Percentiles rank a stretch among this genome's conserved stretches.
phyloP scores from a whole-genome alignment of 1,140 invertebrate species.

The Ostrea edulis region DNA sequence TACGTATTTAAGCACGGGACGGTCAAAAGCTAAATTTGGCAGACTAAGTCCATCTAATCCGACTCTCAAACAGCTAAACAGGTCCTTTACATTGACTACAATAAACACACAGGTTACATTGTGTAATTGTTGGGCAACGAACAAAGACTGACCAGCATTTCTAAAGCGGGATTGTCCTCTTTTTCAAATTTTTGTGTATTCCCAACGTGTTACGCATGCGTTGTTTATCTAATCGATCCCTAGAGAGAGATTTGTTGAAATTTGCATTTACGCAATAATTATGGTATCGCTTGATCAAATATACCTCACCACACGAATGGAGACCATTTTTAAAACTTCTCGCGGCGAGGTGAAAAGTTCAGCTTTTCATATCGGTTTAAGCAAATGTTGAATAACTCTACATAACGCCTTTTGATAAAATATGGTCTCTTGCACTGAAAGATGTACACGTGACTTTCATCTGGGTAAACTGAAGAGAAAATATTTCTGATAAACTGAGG shows the following conservation, averaged over 20 bases:
- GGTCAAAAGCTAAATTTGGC: conserved; percentile 14
- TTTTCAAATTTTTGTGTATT: conserved; percentile 17
- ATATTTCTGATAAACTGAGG: conserved; percentile 13
- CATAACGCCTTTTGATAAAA: conserved; percentile 42
- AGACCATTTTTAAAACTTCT: conserved; percentile 18
- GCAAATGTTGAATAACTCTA: conserved; percentile 40
- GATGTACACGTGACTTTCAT: conserved; percentile 23
- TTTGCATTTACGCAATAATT: conserved; percentile 44
- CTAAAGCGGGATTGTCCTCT: conserved; percentile 33
- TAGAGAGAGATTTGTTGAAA: conserved; percentile 40
- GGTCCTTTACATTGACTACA: neutral
- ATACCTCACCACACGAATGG: conserved; percentile 15
- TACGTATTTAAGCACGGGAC: conserved; percentile 12
- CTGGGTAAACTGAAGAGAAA: conserved; percentile 10
- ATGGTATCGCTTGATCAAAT: conserved; percentile 19
- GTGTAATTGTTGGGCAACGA: neutral
- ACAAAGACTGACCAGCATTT: neutral
- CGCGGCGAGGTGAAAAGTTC: conserved; percentile 42
- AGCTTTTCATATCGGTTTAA: conserved; percentile 43
- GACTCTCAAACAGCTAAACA: neutral
- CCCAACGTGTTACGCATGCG: conserved; percentile 10
- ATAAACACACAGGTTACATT: neutral
- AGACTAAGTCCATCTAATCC: conserved; percentile 22
- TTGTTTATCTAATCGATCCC: conserved; percentile 38
- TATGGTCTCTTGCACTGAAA: conserved; percentile 13